A percentile compares a stretch with the other conserved stretches of the same genome.
Conservation (phyloP, 2,113 vertebrate species). For the Eclectus roratus region DNA sequence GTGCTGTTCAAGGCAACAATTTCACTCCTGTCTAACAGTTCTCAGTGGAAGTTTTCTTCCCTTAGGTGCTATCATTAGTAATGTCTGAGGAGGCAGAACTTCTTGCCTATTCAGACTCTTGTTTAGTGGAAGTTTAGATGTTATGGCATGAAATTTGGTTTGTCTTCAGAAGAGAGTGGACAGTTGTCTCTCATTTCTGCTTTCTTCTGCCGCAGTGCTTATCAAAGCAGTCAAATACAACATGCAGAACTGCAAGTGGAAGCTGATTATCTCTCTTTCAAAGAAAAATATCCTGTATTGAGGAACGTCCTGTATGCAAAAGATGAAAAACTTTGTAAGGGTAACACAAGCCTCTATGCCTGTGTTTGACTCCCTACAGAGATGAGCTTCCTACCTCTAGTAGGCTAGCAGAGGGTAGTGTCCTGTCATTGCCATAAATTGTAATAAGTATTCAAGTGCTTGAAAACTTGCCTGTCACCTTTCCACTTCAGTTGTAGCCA, state of each 20-base stretch:
- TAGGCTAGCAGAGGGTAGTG: background rate
- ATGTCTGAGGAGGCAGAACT: background rate
- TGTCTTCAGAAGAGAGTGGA: background rate
- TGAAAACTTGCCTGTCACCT: background rate
- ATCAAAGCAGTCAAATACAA: background rate
- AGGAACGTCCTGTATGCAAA: background rate
- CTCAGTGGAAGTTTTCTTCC: background rate
- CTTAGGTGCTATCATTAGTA: background rate
- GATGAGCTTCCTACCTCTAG: background rate
- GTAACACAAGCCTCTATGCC: background rate
- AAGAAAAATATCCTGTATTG: background rate
- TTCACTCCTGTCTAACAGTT: background rate
- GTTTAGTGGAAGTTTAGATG: background rate
- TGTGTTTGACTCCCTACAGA: background rate
- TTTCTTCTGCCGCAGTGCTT: background rate
- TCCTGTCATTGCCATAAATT: background rate
- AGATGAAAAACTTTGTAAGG: background rate
- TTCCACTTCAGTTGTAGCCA: background rate
- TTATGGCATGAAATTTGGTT: background rate
- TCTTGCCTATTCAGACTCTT: background rate
- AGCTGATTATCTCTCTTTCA: background rate
- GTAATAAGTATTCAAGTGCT: background rate
- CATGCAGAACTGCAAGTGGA: background rate
- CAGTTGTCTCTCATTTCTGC: background rate
- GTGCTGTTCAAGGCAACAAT: background rate